These are phyloP conservation scores for Pollenia angustigena DNA, from an alignment of 2,888 invertebrate genomes.

Conservation along the genomic window DNA sequence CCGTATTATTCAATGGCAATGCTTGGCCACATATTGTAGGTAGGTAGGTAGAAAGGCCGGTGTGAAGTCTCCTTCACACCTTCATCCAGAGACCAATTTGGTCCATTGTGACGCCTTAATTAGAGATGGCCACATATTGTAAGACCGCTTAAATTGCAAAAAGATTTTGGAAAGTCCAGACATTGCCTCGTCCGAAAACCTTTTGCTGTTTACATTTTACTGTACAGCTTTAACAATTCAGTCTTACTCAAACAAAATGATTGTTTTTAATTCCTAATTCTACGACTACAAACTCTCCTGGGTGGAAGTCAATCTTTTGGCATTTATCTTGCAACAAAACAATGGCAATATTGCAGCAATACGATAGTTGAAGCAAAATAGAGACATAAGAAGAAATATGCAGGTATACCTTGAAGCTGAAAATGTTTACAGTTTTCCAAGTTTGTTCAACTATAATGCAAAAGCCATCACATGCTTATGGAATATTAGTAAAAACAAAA, in stretches of 20 bases:
- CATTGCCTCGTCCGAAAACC: background rate
- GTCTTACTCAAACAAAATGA: background rate
- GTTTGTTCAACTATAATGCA: background rate
- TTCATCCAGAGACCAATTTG: no score
- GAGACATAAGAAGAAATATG: constrained; percentile 39
- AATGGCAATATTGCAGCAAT: constrained; percentile 20
- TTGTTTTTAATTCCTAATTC: background rate
- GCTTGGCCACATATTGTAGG: no score
- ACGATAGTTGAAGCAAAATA: constrained; percentile 20
- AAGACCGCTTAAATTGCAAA: no score
- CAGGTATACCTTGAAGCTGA: background rate
- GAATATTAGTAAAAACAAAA: background rate
- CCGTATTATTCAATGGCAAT: no score
- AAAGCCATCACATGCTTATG: background rate
- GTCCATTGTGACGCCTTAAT: no score
- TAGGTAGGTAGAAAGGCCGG: no score
- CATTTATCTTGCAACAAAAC: constrained; percentile 45
- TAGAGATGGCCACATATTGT: no score
- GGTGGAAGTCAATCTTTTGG: constrained; percentile 4
- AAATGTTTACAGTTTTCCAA: background rate
- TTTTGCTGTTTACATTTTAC: background rate
- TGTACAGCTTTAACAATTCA: background rate
- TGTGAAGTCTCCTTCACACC: no score
- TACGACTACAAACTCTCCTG: background rate
- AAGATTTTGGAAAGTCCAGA: no score